Conservation (phyloP, 2,888 invertebrate species). For the Calameuta filiformis region DNA sequence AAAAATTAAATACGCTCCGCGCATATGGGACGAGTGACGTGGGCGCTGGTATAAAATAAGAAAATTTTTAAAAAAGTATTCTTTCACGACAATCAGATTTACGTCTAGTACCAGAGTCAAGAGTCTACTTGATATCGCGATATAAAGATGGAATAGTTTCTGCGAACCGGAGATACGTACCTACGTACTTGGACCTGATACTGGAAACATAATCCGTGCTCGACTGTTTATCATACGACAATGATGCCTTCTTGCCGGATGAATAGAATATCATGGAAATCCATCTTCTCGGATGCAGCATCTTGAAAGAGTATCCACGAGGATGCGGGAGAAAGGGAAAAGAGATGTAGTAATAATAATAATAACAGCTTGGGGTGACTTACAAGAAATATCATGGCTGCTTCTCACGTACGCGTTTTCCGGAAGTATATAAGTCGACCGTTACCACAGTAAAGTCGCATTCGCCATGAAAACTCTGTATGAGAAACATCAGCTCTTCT, state of each 20-base stretch:
- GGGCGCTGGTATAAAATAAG: neutral
- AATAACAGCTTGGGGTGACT: neutral
- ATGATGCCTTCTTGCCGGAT: neutral
- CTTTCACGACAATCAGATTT: neutral
- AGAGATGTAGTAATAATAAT: neutral
- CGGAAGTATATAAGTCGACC: slow-evolving; percentile 34
- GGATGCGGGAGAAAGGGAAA: neutral
- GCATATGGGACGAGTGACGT: neutral
- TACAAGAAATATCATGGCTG: slow-evolving; percentile 31
- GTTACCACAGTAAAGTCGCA: slow-evolving; percentile 36
- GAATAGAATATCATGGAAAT: neutral
- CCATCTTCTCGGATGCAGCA: slow-evolving; percentile 5
- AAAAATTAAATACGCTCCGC: neutral
- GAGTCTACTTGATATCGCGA: neutral
- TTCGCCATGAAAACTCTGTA: slow-evolving; percentile 36
- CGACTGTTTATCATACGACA: neutral
- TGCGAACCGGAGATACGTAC: neutral
- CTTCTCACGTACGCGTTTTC: slow-evolving; percentile 40
- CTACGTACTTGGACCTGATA: neutral
- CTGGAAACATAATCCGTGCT: neutral
- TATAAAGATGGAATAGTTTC: neutral
- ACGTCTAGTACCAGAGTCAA: neutral
- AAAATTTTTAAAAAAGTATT: neutral
- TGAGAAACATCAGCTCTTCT: slow-evolving; percentile 32
- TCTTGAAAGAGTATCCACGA: slow-evolving; percentile 1